A percentile compares a stretch with the other conserved stretches of the same genome.
phyloP scores from a whole-genome alignment of 2,888 invertebrate genomes.

The Antitype chi region DNA sequence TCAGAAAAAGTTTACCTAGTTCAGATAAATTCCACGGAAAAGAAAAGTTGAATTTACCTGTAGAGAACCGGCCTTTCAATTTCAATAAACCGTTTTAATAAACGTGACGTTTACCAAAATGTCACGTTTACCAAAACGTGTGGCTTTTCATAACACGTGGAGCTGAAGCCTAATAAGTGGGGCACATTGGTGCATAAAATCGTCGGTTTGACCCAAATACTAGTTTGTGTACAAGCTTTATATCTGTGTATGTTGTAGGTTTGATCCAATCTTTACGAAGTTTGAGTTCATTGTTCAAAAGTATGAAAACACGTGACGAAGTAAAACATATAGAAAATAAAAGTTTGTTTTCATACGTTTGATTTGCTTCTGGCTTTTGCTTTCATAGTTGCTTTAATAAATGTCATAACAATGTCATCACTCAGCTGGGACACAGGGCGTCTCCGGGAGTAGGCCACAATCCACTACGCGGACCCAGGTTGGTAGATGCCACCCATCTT shows the following conservation, averaged over 20 bases:
- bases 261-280: not conserved
- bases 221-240: slow-evolving; percentile 13
- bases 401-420: no score
- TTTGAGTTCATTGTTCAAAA: not conserved
- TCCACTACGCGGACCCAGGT: no score
- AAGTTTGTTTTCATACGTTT: not conserved
- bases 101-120: not conserved
- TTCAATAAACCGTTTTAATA: not conserved
- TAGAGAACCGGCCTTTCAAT: not conserved
- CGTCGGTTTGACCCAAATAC: slow-evolving; percentile 55
- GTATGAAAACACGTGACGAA: not conserved
- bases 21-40: not conserved
- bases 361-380: not conserved
- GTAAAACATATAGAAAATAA: not conserved
- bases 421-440: no score
- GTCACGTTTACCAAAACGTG: not conserved
- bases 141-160: slow-evolving; percentile 32
- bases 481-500: no score
- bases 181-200: slow-evolving; percentile 37
- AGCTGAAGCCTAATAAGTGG: slow-evolving; percentile 52
- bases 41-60: not conserved
- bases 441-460: no score
- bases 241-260: not conserved
- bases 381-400: not conserved
- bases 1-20: not conserved